Conservation (phyloP, 2,888 invertebrate genomes). For the Volucella inanis region DNA sequence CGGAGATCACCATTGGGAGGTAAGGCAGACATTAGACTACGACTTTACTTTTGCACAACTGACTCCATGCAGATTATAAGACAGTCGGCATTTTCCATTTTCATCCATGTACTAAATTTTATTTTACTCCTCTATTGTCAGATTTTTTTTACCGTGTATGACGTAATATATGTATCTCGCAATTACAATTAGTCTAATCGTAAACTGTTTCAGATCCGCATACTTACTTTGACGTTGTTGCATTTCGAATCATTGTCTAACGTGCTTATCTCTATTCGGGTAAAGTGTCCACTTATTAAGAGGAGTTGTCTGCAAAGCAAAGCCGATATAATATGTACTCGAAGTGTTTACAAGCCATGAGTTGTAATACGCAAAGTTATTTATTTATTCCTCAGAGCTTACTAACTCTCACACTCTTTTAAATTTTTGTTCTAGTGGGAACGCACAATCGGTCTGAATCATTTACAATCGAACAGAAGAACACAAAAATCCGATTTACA, state of each 20-base stretch:
- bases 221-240: conserved; percentile 14
- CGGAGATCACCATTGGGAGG: too few relatives aligned
- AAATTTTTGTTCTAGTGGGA: conserved; percentile 10
- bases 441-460: conserved; percentile 36
- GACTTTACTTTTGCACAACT: too few relatives aligned
- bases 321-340: conserved; percentile 30
- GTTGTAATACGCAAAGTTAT: conserved; percentile 38
- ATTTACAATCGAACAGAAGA: conserved; percentile 11
- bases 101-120: too few relatives aligned
- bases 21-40: too few relatives aligned
- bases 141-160: conserved; percentile 51
- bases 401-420: conserved; percentile 20
- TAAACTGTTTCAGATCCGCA: conserved; percentile 36
- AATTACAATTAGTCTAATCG: conserved; percentile 17
- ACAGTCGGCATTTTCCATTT: not conserved
- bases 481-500: conserved; percentile 51
- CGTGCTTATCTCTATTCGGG: conserved; percentile 9
- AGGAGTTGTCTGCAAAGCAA: conserved; percentile 14
- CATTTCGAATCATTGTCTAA: not conserved
- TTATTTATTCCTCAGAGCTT: not conserved
- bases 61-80: too few relatives aligned
- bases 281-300: conserved; percentile 27
- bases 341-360: conserved; percentile 45
- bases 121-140: not conserved
- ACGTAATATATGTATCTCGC: conserved; percentile 8